Base-by-base conservation (phyloP, 1,140 invertebrate genomes). In the Drosophila nigrodunni region DNA sequence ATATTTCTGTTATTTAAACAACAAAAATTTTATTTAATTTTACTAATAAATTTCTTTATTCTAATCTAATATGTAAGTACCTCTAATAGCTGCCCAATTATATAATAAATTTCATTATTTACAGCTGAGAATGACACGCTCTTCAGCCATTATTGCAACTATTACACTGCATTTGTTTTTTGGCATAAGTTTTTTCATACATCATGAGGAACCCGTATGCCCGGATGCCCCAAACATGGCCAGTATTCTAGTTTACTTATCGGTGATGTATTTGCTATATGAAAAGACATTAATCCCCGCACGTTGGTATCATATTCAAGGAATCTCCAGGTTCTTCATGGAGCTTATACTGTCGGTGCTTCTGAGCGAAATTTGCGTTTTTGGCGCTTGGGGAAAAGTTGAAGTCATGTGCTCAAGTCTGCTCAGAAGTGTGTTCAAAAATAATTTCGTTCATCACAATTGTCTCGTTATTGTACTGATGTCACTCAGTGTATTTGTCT, bases 161-260 rank as follows among this genome's bases (percentile, higher is more conserved):
- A 9, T 35, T 13, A 6, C 15, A 35, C 2, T 35, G 7, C 50
- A 54, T 13, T 15, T 54, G 30, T 1, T 54, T 9, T 13, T n/a
- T 0, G 50, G 50, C 34, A 54, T n/a, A 9, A 35, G 30, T 8
- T 9, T 54, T 35, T 54, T 54, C 7, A 35, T 54, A 15, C 50
- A 54, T 11, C 50, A 54, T 7, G 15, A 15, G 30, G 50, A n/a
- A 4, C 30, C 15, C 6, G 35, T 35, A 8, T 54, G 30, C n/a
- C 30, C 30, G 0, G 30, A 54, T 7, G 50, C 50, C 9, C 30
- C 50, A 7, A 15, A 35, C 0, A 2, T 37, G 9, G 50, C 50
- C 34, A 37, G 50, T 15, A 13, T 54, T 15, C 0, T 54, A n/a
- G 50, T 54, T 37, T 54, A 54, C 11, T n/a, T 54, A 2, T 54